Conservation (phyloP, 2,888 invertebrate genomes). For the Xestia ashworthii region DNA sequence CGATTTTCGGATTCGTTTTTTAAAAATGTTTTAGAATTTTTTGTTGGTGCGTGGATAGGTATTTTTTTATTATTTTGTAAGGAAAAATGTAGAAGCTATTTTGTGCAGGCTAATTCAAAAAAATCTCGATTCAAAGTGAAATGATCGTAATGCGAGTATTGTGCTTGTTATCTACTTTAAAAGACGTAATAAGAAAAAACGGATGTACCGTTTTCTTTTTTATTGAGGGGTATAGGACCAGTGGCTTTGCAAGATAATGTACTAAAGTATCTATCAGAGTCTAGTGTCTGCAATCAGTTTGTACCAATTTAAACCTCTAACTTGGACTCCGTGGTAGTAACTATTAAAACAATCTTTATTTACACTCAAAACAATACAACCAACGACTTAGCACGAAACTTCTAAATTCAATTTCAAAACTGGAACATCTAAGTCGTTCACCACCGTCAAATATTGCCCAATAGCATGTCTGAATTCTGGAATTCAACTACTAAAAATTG, state of each 20-base stretch:
- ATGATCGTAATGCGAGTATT: slow-evolving; percentile 1
- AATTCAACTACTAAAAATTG: slow-evolving; percentile 68
- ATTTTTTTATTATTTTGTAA: slow-evolving; percentile 4
- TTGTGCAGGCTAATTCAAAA: background rate
- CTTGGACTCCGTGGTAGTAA: slow-evolving; percentile 9
- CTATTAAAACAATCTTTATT: slow-evolving; percentile 20
- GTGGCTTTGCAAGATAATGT: background rate
- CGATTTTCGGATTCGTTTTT: slow-evolving; percentile 6
- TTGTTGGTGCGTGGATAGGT: slow-evolving; percentile 8
- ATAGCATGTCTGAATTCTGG: slow-evolving; percentile 68
- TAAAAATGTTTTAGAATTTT: slow-evolving; percentile 22
- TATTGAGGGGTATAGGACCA: background rate
- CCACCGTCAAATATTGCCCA: slow-evolving; percentile 62
- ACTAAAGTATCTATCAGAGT: background rate
- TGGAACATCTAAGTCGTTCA: slow-evolving; percentile 62
- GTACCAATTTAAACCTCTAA: background rate
- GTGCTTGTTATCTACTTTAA: background rate
- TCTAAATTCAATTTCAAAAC: slow-evolving; percentile 66
- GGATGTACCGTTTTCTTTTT: background rate
- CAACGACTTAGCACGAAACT: slow-evolving; percentile 44
- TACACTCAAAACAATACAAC: slow-evolving; percentile 23
- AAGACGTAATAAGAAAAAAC: background rate
- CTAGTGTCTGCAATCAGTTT: background rate
- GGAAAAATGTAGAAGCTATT: background rate
- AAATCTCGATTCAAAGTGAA: background rate